Evolutionary conservation across 2,888 invertebrate species (phyloP), one percentile per base, ranked within the genome.

Genomic region (Caenorhabditis sp.): DNA sequence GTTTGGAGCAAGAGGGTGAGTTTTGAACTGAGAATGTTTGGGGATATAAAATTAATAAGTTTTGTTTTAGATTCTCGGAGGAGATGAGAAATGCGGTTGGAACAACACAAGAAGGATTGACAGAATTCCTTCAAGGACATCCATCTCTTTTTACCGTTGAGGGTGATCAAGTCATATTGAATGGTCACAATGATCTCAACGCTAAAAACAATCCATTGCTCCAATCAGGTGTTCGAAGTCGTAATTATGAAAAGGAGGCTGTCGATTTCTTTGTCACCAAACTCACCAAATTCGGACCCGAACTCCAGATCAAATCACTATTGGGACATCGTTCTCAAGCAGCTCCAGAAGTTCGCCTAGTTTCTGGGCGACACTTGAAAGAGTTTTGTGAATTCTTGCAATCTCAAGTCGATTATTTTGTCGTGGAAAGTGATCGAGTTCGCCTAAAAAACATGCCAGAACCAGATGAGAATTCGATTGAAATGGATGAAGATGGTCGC

Each of bases 231-330:
- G 61, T 70, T 14, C 63, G 78, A 36, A 78, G 66, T 25, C 74
- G 82, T 84, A 94, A 95, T 89, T 95, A 95, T 89, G 95, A 95
- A 84, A 92, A 93, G 87, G 97, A 97, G 90, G 97, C 99, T 67
- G 95, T 97, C 86, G 94, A 95, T 88, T 99, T 97, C 90, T 99
- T 99, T 90, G 93, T 94, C 66, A 92, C 93, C 88, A 96, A 97
- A 90, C 92, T 99, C 89, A 88, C 79, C 94, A 97, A 90, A 95
- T 97, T 89, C 96, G 97, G 70, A 93, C 94, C 95, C 1, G 97
- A 97, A 91, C 95, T 99, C 80, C 70, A 86, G 81, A 95, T 97
- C 83, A 94, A 94, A 89, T 95, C 95, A 89, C 91, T 99, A 79
- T 91, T 97, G 73, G 97, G 97, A 0, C 97, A 97, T 90, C 92